Evolutionary conservation across 2,113 vertebrate species (phyloP).

Genomic region (Campylorhamphus procurvoides): DNA sequence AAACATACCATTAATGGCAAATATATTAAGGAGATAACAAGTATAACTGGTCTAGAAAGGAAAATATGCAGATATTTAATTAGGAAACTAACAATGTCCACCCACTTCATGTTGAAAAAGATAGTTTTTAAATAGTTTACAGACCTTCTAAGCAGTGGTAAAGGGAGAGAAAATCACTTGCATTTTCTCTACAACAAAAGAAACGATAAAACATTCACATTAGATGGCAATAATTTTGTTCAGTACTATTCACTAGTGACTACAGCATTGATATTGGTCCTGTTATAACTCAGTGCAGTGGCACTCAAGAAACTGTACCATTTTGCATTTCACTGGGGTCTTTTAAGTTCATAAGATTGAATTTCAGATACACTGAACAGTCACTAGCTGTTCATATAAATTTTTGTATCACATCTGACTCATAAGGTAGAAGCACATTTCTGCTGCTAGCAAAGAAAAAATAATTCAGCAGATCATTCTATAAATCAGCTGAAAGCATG

Average conservation of each 20-base stretch:
- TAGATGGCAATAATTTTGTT: neutral
- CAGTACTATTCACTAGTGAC: neutral
- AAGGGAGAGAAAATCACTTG: neutral
- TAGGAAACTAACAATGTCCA: neutral
- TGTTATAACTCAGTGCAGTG: neutral
- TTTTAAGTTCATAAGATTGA: neutral
- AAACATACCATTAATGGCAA: neutral
- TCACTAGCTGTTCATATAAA: neutral
- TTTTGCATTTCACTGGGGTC: neutral
- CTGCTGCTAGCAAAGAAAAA: neutral
- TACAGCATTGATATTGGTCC: neutral
- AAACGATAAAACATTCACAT: neutral
- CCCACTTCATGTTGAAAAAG: neutral
- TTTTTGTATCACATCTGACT: constrained; percentile 3
- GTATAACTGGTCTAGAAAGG: neutral
- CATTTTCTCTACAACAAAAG: neutral
- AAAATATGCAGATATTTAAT: neutral
- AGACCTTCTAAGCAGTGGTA: neutral
- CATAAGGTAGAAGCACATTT: constrained; percentile 1
- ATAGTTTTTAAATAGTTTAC: neutral
- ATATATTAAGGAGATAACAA: neutral
- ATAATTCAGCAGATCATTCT: constrained; percentile 23
- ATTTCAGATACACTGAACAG: neutral
- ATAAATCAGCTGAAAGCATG: constrained; percentile 13
- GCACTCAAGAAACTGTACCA: neutral